phyloP scores from a whole-genome alignment of 2,888 invertebrate genomes.

The Alcis repandata region DNA sequence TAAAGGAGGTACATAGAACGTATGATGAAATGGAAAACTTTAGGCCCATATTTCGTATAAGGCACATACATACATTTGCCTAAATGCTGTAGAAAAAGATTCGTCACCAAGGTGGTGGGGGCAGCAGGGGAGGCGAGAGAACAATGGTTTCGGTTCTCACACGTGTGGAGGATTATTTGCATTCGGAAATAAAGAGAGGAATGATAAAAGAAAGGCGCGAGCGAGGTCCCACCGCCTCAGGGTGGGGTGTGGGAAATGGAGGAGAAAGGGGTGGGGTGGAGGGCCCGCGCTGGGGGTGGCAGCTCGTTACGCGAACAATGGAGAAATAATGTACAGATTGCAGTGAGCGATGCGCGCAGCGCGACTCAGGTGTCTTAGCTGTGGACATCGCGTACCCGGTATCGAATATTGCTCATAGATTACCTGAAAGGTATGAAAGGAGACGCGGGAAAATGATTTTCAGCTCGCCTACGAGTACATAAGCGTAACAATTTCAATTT shows the following conservation, averaged over 20 bases:
- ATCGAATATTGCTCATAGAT: conserved; percentile 34
- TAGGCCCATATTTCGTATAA: conserved; percentile 28
- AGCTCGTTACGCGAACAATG: conserved; percentile 87
- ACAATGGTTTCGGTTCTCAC: conserved; percentile 88
- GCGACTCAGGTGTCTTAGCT: conserved; percentile 84
- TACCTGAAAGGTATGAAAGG: not conserved
- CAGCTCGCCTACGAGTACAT: not conserved
- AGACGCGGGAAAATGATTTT: not conserved
- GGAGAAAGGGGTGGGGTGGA: conserved; percentile 60
- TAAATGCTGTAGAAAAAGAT: conserved; percentile 85
- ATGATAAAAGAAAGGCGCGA: conserved; percentile 87
- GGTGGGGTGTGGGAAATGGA: conserved; percentile 84
- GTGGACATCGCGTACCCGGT: conserved; percentile 73
- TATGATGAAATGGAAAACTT: conserved; percentile 30
- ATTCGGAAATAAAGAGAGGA: conserved; percentile 87
- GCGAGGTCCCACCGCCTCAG: conserved; percentile 84
- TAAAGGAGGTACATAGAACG: not conserved
- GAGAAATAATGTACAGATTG: conserved; percentile 87
- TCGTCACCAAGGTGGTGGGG: conserved; percentile 84
- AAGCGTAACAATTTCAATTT: not conserved
- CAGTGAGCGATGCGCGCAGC: conserved; percentile 86
- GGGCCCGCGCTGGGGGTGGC: conserved; percentile 67
- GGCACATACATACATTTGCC: conserved; percentile 66
- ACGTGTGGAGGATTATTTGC: conserved; percentile 88
- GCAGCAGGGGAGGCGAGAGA: conserved; percentile 82